Conservation (phyloP, 2,888 invertebrate genomes). For the Proisotoma minuta region DNA sequence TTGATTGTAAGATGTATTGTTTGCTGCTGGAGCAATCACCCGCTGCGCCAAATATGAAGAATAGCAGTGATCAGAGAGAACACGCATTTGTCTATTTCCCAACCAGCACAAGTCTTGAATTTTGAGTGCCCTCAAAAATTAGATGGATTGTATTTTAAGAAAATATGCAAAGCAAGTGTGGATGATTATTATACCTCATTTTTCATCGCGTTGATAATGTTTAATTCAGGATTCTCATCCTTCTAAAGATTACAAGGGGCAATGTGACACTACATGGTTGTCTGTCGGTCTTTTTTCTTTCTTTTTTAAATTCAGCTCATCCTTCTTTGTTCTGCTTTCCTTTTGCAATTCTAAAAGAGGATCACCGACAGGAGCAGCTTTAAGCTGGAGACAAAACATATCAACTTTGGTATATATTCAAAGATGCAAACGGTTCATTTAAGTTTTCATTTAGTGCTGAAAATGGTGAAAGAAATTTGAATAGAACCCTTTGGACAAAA, state of each 20-base stretch:
- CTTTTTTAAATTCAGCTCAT: background rate
- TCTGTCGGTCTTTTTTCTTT: background rate
- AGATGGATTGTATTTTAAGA: background rate
- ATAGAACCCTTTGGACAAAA: conserved; percentile 6
- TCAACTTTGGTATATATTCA: conserved; percentile 9
- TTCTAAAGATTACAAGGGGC: no score
- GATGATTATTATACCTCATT: no score
- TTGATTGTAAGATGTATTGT: conserved; percentile 5
- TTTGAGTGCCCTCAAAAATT: background rate
- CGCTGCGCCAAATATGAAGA: background rate
- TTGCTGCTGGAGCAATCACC: background rate
- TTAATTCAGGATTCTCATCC: no score
- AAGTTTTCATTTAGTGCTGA: background rate
- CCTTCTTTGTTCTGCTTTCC: no score
- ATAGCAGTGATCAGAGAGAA: background rate
- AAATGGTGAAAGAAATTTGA: background rate
- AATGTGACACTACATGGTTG: no score
- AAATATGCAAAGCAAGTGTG: no score
- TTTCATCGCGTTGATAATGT: no score
- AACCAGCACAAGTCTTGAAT: background rate
- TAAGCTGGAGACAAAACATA: no score
- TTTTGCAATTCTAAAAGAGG: no score
- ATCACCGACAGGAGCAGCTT: no score
- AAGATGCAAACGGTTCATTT: conserved; percentile 13
- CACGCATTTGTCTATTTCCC: background rate